Conservation (phyloP, 2,797 vertebrate species). For the Phoeniculus purpureus region DNA sequence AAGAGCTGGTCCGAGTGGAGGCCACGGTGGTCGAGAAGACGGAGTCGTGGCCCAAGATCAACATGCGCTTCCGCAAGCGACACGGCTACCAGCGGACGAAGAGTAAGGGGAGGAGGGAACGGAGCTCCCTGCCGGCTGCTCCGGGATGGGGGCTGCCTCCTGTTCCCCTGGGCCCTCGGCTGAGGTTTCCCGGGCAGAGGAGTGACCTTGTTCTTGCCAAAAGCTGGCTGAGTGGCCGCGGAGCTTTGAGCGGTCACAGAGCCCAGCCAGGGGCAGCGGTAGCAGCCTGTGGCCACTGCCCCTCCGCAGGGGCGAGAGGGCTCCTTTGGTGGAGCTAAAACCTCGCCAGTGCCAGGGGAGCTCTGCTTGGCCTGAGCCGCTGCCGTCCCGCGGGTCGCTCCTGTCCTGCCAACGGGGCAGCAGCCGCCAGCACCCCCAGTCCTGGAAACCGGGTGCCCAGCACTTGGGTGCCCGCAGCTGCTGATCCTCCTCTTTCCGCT, state of each 20-base stretch:
- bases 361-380: neutral
- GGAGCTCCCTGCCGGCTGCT: neutral
- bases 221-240: neutral
- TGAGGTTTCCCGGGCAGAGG: neutral
- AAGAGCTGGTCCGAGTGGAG: conserved; percentile 88
- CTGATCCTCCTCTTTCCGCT: neutral
- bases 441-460: neutral
- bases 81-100: conserved; percentile 83
- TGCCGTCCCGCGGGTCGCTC: no score
- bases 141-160: no score
- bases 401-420: neutral
- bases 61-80: conserved; percentile 86
- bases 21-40: conserved; percentile 95
- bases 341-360: neutral
- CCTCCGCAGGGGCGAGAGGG: neutral
- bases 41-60: conserved; percentile 88
- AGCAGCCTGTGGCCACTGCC: no score
- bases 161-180: neutral
- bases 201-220: neutral
- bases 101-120: conserved; percentile 70
- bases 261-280: no score
- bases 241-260: no score
- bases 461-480: no score
- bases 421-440: neutral
- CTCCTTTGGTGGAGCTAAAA: neutral